Evolutionary conservation across 2,888 invertebrate species (phyloP), one percentile per base, ranked within the genome.

Genomic region (Phortica magna): DNA sequence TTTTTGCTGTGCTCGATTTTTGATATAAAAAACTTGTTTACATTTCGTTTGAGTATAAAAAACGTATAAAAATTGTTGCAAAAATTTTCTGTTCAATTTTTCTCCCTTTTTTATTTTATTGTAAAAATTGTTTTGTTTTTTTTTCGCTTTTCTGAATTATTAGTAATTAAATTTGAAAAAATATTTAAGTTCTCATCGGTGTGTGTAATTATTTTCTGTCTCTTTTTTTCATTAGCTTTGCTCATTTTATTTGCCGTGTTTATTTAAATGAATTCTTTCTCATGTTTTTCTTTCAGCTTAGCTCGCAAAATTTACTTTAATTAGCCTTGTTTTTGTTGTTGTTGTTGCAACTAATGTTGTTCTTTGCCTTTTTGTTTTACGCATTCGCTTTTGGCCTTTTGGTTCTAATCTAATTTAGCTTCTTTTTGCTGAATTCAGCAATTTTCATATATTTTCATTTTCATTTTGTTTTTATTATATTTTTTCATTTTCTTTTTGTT

Each of bases 151-250:
- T 71, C 14, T 55, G 53, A 53, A 31, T 43, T 22, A 53, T 53
- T 53, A 7, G 1, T 7, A 17, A 2, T 68, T 68, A 0, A 10
- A 5, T 42, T 41, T 17, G 61, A 48, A 19, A 53, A 70, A 48
- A 70, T 53, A 14, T 53, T 17, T 19, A 70, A 19, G 41, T 53
- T 31, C n/a, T 65, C 48, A 17, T 43, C 12, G 70, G 70, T 83
- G 80, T 84, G 75, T 68, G 41, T 43, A 17, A n/a, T 68, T 68
- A 7, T 68, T 43, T 68, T 42, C 14, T n/a, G n/a, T n/a, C n/a
- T n/a, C n/a, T n/a, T 22, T 68, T 19, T n/a, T 67, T 17, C 48
- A 14, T 48, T 7, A 12, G 17, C 19, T 43, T 43, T n/a, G 7
- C 7, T 61, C n/a, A 61, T 61, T 19, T 61, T 17, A 59, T 17